phyloP scores from a whole-genome alignment of 2,113 vertebrate species.

The Bufo gargarizans region DNA sequence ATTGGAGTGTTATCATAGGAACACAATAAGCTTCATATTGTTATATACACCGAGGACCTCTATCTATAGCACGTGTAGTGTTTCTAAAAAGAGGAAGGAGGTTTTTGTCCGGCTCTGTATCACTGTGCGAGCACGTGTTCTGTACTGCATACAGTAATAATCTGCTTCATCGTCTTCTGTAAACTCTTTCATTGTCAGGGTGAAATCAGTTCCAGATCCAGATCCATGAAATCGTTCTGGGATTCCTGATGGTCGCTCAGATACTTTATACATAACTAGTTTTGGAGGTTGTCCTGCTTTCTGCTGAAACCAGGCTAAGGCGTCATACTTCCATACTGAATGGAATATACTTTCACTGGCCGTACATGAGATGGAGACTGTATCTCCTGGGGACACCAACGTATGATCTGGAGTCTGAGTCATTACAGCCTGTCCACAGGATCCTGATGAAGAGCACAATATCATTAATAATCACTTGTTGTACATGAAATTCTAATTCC shows the following conservation, averaged over 20 bases:
- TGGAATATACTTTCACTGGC: background rate
- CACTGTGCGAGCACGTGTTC: background rate
- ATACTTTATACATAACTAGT: background rate
- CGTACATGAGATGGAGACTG: background rate
- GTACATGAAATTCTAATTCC: background rate
- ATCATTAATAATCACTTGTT: too few relatives aligned
- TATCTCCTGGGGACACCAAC: background rate
- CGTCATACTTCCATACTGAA: background rate
- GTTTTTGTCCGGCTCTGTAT: background rate
- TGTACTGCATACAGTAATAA: background rate
- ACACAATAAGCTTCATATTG: too few relatives aligned
- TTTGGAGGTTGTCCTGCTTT: background rate
- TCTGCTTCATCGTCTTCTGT: background rate
- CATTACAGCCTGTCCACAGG: background rate
- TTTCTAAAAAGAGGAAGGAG: background rate
- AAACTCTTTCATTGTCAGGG: background rate
- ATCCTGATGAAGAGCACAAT: background rate
- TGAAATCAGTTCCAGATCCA: background rate
- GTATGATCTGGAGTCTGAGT: background rate
- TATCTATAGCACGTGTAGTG: too few relatives aligned
- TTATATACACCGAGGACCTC: too few relatives aligned
- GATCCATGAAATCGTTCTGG: background rate
- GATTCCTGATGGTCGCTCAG: background rate
- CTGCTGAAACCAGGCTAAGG: background rate
- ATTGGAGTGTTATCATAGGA: too few relatives aligned